phyloP scores from a whole-genome alignment of 2,113 vertebrate species.

The Numenius arquata region DNA sequence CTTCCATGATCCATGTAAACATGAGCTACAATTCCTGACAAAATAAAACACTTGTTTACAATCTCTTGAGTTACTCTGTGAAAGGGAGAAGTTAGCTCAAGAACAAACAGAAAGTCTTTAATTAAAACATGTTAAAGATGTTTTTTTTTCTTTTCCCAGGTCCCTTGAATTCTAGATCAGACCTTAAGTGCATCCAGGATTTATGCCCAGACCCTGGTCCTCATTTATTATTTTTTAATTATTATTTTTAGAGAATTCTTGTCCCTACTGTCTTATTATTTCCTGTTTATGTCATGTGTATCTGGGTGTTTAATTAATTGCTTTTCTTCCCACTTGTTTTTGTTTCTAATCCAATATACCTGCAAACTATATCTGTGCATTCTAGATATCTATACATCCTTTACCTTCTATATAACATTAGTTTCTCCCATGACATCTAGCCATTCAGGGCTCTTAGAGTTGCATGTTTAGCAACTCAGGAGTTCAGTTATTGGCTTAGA shows the following conservation, averaged over 20 bases:
- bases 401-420: neutral
- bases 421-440: neutral
- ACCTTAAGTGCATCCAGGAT: neutral
- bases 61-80: neutral
- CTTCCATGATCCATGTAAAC: neutral
- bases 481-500: neutral
- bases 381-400: neutral
- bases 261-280: neutral
- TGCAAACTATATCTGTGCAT: fast-evolving
- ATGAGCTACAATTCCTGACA: neutral
- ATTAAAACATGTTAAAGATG: neutral
- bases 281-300: neutral
- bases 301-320: neutral
- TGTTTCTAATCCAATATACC: neutral
- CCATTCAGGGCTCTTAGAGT: neutral
- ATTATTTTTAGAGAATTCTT: neutral
- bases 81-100: neutral
- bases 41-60: neutral
- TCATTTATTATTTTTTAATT: neutral
- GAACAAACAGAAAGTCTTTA: neutral
- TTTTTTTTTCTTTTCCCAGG: no score
- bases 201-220: neutral
- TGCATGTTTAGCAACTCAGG: neutral
- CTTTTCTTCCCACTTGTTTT: neutral
- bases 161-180: neutral